Evolutionary conservation across 1,140 invertebrate species (phyloP).

Genomic region (Dendroctonus ponderosae): DNA sequence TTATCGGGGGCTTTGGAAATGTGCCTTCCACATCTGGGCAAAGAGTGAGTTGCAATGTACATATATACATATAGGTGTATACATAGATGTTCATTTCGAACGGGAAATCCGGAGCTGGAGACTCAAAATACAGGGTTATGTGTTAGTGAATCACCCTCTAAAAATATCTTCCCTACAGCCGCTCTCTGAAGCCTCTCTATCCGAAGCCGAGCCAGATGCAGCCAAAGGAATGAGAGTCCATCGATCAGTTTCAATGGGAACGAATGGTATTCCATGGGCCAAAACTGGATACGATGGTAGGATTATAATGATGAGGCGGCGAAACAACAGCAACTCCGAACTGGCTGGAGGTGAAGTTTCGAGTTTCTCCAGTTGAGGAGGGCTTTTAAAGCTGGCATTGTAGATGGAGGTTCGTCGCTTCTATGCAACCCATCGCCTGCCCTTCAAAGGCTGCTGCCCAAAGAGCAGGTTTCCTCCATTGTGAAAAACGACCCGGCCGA

Average conservation of each 20-base stretch:
- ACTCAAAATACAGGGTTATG: not conserved
- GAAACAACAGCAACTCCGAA: constrained; percentile 72
- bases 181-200: constrained; percentile 58
- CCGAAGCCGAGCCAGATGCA: constrained; percentile 58
- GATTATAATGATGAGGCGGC: constrained; percentile 63
- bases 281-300: constrained; percentile 60
- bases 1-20: constrained; percentile 46
- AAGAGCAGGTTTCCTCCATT: constrained; percentile 56
- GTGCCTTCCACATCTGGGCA: constrained; percentile 43
- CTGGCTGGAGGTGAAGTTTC: constrained; percentile 55
- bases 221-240: constrained; percentile 59
- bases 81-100: not conserved
- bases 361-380: constrained; percentile 4
- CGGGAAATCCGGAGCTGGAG: not conserved
- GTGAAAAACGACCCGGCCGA: constrained; percentile 34
- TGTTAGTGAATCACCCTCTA: not conserved
- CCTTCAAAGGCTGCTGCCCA: constrained; percentile 68
- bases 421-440: constrained; percentile 80
- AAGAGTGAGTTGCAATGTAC: constrained; percentile 47
- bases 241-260: constrained; percentile 61
- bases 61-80: not conserved
- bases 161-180: constrained; percentile 49
- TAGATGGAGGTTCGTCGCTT: constrained; percentile 70
- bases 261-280: constrained; percentile 61
- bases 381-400: constrained; percentile 23